Conservation (phyloP, 2,888 invertebrate genomes). For the Cephalotes varians region DNA sequence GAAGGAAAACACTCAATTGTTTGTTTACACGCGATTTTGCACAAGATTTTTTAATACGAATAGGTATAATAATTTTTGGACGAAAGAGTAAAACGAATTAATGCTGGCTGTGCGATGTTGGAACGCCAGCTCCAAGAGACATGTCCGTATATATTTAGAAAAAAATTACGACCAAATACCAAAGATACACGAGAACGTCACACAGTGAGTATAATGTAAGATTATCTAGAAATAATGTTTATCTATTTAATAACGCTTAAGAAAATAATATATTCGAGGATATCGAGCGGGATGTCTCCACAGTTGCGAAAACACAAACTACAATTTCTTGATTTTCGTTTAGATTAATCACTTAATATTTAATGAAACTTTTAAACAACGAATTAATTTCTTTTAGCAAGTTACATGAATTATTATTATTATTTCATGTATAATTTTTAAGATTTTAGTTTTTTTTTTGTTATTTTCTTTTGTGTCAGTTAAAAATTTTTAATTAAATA, state of each 20-base stretch:
- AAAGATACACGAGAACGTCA: constrained; percentile 84
- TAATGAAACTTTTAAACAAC: constrained; percentile 28
- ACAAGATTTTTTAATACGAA: constrained; percentile 70
- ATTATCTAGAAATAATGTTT: constrained; percentile 71
- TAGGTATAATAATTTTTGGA: constrained; percentile 59
- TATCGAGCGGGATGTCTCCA: background rate
- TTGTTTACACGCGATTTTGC: constrained; percentile 71
- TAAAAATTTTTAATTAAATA: constrained; percentile 19
- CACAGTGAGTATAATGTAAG: constrained; percentile 81
- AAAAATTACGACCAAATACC: constrained; percentile 84
- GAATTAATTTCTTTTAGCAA: constrained; percentile 12
- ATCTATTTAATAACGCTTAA: constrained; percentile 60
- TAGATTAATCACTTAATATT: constrained; percentile 22
- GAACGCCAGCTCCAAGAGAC: constrained; percentile 67
- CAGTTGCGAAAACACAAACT: background rate
- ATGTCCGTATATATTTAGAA: constrained; percentile 81
- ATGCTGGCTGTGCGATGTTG: constrained; percentile 59
- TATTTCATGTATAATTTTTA: constrained; percentile 4
- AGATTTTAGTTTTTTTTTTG: constrained; percentile 27
- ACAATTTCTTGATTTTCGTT: background rate
- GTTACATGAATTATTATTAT: constrained; percentile 6
- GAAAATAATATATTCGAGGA: constrained; percentile 20
- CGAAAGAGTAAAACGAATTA: constrained; percentile 52
- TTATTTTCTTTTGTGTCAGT: constrained; percentile 13
- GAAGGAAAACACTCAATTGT: constrained; percentile 56